phyloP scores from a whole-genome alignment of 2,113 vertebrate genomes.

The Choloepus hoffmanni region DNA sequence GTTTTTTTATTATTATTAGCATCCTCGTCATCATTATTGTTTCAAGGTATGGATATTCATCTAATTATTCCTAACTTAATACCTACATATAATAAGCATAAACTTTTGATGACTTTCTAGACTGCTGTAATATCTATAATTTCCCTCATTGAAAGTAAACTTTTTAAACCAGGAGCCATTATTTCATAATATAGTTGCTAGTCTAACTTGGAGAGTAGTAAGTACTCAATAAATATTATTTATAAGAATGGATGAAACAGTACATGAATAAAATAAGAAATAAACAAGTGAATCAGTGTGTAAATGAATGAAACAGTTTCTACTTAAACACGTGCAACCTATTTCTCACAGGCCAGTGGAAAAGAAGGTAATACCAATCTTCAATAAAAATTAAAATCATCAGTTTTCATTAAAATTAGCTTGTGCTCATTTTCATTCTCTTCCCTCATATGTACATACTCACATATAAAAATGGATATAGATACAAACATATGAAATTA shows the following conservation, averaged over 20 bases:
- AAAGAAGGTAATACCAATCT: background rate
- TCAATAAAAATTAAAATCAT: background rate
- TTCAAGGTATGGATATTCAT: background rate
- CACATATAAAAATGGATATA: background rate
- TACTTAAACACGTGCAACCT: background rate
- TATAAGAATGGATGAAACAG: background rate
- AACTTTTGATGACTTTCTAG: background rate
- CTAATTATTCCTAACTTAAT: background rate
- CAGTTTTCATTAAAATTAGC: background rate
- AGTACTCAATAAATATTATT: background rate
- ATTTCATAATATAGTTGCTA: background rate
- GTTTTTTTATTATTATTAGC: too few relatives aligned
- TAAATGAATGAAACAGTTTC: background rate
- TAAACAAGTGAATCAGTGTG: background rate
- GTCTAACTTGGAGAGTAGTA: background rate
- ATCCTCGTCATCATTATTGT: too few relatives aligned
- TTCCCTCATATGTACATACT: background rate
- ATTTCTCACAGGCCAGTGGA: background rate
- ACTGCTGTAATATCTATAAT: background rate
- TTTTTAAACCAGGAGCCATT: background rate
- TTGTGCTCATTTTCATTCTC: background rate
- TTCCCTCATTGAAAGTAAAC: background rate
- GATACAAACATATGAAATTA: background rate
- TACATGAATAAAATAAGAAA: background rate
- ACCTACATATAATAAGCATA: background rate